Conservation (phyloP, 2,113 vertebrate species). For the Poicephalus meyeri region DNA sequence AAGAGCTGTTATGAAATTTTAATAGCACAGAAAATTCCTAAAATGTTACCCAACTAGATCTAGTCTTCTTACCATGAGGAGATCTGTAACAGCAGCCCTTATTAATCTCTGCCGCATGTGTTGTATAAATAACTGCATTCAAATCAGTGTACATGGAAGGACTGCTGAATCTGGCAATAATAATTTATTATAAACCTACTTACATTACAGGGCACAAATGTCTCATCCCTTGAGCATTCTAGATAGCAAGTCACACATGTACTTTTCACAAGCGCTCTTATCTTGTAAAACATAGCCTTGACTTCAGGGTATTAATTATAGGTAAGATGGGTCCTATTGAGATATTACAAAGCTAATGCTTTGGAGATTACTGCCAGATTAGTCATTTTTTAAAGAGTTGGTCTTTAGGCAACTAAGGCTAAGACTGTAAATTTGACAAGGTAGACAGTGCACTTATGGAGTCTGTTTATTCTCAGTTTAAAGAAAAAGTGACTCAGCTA, state of each 20-base stretch:
- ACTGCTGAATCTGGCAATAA: neutral
- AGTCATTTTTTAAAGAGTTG: neutral
- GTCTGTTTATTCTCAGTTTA: neutral
- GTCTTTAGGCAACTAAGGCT: neutral
- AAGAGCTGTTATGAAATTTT: neutral
- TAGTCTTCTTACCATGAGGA: neutral
- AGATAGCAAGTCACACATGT: neutral
- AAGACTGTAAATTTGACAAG: neutral
- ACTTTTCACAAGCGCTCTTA: neutral
- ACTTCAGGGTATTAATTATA: neutral
- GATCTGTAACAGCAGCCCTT: neutral
- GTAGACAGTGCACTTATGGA: neutral
- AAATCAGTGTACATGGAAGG: neutral
- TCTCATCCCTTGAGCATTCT: neutral
- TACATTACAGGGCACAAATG: neutral
- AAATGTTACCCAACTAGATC: neutral
- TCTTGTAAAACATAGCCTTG: neutral
- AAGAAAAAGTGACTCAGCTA: neutral
- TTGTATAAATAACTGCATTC: neutral
- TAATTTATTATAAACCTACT: neutral
- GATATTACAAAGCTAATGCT: neutral
- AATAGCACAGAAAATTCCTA: neutral
- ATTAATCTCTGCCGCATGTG: neutral
- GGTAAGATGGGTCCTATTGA: neutral
- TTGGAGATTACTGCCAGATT: constrained; percentile 3